A percentile compares a stretch with the other conserved stretches of the same genome.
Evolutionary conservation across 2,797 vertebrate species (phyloP).

Genomic region (Artibeus jamaicensis): DNA sequence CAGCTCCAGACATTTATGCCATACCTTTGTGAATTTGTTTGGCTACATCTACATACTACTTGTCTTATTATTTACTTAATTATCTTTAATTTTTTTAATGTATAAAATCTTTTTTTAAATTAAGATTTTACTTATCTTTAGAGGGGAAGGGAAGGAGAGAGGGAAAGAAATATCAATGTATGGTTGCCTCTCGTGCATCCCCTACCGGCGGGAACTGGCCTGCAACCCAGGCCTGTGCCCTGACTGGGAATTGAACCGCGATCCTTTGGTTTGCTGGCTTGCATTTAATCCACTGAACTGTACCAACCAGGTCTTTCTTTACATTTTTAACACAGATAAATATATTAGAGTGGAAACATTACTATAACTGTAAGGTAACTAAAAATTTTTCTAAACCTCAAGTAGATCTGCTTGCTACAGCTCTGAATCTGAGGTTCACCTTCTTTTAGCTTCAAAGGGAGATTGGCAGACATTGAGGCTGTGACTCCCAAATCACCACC

Average conservation of each 20-base stretch:
- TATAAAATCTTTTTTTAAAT: too few relatives aligned
- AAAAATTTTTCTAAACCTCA: not conserved
- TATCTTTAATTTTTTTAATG: not conserved
- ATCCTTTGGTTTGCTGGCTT: too few relatives aligned
- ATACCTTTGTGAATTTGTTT: not conserved
- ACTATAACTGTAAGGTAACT: not conserved
- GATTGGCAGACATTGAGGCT: accelerated
- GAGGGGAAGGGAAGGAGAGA: too few relatives aligned
- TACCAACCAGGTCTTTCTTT: not conserved
- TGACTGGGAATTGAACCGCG: too few relatives aligned
- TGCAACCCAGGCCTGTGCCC: too few relatives aligned
- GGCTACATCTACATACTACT: not conserved
- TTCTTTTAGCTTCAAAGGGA: not conserved
- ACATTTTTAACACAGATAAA: not conserved
- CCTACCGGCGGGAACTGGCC: too few relatives aligned
- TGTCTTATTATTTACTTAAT: not conserved
- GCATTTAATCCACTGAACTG: too few relatives aligned
- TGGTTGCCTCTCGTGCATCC: too few relatives aligned
- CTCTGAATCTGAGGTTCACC: not conserved
- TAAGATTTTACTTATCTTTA: too few relatives aligned
- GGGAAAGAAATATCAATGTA: too few relatives aligned
- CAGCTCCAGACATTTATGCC: not conserved
- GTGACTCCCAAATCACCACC: not conserved
- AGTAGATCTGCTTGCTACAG: not conserved
- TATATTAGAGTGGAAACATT: not conserved